phyloP scores from a whole-genome alignment of 2,113 vertebrate genomes.

The Pterophyllum scalare region DNA sequence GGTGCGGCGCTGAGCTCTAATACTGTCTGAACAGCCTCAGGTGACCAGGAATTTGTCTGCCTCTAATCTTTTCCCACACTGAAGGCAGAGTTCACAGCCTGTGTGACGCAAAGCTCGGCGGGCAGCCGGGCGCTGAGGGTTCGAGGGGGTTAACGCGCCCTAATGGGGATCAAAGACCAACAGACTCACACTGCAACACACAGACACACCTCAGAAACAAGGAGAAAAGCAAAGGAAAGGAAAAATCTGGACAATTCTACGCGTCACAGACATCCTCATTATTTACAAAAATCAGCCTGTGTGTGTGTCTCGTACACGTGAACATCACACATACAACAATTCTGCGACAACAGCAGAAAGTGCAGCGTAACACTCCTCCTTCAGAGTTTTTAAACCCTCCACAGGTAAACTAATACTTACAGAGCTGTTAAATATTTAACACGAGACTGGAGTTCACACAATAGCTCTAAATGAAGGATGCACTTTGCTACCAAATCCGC shows the following conservation, averaged over 20 bases:
- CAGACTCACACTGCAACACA: not conserved
- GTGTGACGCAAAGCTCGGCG: not conserved
- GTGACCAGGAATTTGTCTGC: not conserved
- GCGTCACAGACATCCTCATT: fast-evolving
- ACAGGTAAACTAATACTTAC: fast-evolving
- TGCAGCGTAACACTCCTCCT: not conserved
- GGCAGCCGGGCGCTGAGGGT: not conserved
- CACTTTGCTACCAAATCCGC: not conserved
- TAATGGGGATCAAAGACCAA: not conserved
- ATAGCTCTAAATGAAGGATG: not conserved
- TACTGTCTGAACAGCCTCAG: not conserved
- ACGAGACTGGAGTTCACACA: too few species aligned
- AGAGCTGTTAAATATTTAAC: not conserved
- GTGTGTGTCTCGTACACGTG: not conserved
- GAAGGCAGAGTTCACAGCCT: not conserved
- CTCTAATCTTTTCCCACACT: constrained; percentile 5
- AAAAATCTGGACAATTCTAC: not conserved
- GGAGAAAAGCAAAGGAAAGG: not conserved
- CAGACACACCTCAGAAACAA: not conserved
- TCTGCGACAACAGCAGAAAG: not conserved
- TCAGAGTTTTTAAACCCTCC: too few species aligned
- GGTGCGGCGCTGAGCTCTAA: not conserved
- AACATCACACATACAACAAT: not conserved
- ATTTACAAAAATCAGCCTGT: not conserved
- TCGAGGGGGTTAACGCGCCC: not conserved